These are phyloP conservation scores for Alviniconcha marisindica DNA, from an alignment of 1,140 invertebrate genomes.

Conservation along the genomic window DNA sequence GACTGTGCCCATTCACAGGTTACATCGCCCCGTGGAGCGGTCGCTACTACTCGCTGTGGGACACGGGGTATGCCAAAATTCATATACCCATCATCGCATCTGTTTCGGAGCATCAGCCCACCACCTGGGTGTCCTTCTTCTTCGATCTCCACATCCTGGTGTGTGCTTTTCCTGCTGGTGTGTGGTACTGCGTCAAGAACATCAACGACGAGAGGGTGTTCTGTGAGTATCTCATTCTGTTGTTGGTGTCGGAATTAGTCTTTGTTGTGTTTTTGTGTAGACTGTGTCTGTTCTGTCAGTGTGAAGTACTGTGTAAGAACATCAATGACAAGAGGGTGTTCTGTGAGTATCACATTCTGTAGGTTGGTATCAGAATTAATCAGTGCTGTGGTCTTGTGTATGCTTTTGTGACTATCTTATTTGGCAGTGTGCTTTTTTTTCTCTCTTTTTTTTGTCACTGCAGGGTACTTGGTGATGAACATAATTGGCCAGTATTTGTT, in stretches of 20 bases:
- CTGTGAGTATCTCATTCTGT: conserved; percentile 81
- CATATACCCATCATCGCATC: conserved; percentile 99
- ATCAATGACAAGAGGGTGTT: conserved; percentile 99
- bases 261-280: too few relatives aligned
- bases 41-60: conserved; percentile 99
- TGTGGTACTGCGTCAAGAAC: conserved; percentile 99
- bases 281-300: conserved; percentile 97
- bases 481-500: too few relatives aligned
- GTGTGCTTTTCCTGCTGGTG: conserved; percentile 96
- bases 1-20: conserved; percentile 68
- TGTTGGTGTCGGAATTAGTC: background rate
- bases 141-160: conserved; percentile 99
- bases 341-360: conserved; percentile 81
- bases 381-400: too few relatives aligned
- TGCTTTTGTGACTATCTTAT: conserved; percentile 98
- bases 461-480: too few relatives aligned
- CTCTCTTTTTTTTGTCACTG: too few relatives aligned
- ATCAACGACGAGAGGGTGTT: conserved; percentile 99
- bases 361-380: background rate
- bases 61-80: conserved; percentile 99
- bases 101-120: conserved; percentile 99
- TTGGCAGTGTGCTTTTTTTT: conserved; percentile 96
- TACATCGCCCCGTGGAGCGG: conserved; percentile 98
- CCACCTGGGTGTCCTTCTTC: conserved; percentile 99
- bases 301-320: conserved; percentile 99